phyloP scores from a whole-genome alignment of 2,888 invertebrate species.

The Coecobrya sp. region DNA sequence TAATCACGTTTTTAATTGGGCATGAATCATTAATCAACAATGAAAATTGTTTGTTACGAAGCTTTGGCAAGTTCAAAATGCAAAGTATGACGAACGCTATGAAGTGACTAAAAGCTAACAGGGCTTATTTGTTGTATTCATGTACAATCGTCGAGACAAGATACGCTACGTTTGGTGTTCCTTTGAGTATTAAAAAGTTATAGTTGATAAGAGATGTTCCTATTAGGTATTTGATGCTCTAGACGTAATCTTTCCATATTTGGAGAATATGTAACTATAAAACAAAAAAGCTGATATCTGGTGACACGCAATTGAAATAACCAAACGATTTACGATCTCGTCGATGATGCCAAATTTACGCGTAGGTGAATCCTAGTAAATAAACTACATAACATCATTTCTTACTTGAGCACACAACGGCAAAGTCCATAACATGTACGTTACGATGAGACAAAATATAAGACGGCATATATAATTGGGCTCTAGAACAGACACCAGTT shows the following conservation, averaged over 20 bases:
- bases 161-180: not conserved
- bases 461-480: not conserved
- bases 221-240: not conserved
- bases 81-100: not conserved
- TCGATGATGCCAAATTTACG: constrained; percentile 4
- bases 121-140: not conserved
- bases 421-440: not conserved
- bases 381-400: not conserved
- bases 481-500: not conserved
- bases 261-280: constrained; percentile 34
- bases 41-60: constrained; percentile 28
- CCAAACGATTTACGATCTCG: not conserved
- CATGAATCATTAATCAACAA: constrained; percentile 34
- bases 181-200: not conserved
- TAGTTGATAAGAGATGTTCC: constrained; percentile 2
- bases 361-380: not conserved
- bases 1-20: constrained; percentile 10
- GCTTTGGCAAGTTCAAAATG: no score
- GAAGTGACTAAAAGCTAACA: not conserved
- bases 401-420: not conserved
- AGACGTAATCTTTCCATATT: constrained; percentile 30
- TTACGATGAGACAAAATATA: not conserved
- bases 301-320: not conserved
- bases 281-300: not conserved
- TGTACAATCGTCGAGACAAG: not conserved